Percentiles rank a stretch among this genome's conserved stretches.
Conservation (phyloP, 2,888 invertebrate genomes). For the Amphipyra berbera region DNA sequence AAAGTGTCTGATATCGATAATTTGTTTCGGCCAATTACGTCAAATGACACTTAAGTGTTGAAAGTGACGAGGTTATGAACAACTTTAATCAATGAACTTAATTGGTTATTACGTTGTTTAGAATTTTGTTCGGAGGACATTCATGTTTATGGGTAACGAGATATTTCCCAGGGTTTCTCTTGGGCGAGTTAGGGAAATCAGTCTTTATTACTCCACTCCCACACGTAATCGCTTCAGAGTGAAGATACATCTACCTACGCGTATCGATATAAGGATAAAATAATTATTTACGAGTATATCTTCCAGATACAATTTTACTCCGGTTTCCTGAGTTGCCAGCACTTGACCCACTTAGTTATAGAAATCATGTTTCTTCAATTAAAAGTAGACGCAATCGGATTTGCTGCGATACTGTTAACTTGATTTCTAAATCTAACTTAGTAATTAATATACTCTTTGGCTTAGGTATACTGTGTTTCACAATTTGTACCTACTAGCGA, state of each 20-base stretch:
- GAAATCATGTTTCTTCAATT: conserved; percentile 31
- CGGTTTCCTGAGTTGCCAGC: neutral
- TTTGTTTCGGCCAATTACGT: conserved; percentile 46
- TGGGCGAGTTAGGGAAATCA: conserved; percentile 31
- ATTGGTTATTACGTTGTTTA: conserved; percentile 46
- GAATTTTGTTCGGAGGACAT: conserved; percentile 35
- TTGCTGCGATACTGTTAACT: conserved; percentile 3
- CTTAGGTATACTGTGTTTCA: too few relatives aligned
- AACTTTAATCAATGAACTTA: conserved; percentile 39
- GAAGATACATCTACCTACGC: conserved; percentile 16
- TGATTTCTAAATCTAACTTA: conserved; percentile 41
- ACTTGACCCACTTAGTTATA: conserved; percentile 16
- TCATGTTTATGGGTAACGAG: conserved; percentile 38
- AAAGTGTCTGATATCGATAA: conserved; percentile 47
- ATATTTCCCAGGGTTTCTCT: conserved; percentile 52
- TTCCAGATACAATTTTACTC: neutral
- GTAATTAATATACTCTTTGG: too few relatives aligned
- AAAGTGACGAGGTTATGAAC: conserved; percentile 42
- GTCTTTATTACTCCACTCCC: conserved; percentile 31
- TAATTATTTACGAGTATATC: too few relatives aligned
- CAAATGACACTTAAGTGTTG: conserved; percentile 53
- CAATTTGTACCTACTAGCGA: too few relatives aligned
- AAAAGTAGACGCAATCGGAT: conserved; percentile 19
- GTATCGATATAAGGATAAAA: neutral
- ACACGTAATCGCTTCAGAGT: conserved; percentile 19